Evolutionary conservation across 2,113 vertebrate species (phyloP).

Genomic region (Eupsittula cactorum): DNA sequence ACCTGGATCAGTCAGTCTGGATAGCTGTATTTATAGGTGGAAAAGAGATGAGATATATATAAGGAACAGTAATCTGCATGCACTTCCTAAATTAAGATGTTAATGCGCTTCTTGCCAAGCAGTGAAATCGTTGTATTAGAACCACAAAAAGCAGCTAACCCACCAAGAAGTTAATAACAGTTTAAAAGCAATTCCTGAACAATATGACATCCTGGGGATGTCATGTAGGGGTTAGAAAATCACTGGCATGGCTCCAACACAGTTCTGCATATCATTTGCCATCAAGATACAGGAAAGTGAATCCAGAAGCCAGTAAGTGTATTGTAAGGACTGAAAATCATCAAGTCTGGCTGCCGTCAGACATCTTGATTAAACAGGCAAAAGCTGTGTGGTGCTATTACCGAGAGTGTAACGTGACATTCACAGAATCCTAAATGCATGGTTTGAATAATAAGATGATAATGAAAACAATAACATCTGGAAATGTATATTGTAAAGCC

Average conservation of each 20-base stretch:
- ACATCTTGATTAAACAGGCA: neutral
- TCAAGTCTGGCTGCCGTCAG: neutral
- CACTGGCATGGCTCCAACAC: slow-evolving; percentile 5
- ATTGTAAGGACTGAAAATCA: neutral
- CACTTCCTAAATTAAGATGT: neutral
- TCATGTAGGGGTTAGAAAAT: slow-evolving; percentile 45
- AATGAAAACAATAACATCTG: slow-evolving; percentile 1
- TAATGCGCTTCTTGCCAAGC: neutral
- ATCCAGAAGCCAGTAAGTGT: slow-evolving; percentile 10
- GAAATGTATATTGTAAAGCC: neutral
- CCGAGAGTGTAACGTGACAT: neutral
- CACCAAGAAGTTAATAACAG: slow-evolving; percentile 11
- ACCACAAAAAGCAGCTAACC: slow-evolving; percentile 2
- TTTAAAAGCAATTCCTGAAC: slow-evolving; percentile 34
- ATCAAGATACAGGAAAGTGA: slow-evolving; percentile 27
- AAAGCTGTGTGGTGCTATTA: neutral
- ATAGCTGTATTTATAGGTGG: neutral
- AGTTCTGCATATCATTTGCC: neutral
- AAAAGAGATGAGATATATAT: neutral
- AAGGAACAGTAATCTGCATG: neutral
- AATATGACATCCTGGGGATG: slow-evolving; percentile 22
- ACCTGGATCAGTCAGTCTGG: neutral
- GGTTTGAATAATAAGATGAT: slow-evolving; percentile 9
- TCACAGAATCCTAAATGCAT: neutral
- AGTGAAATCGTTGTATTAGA: neutral